Conservation (phyloP, 1,140 invertebrate species). For the Leptonema lineaticorne region DNA sequence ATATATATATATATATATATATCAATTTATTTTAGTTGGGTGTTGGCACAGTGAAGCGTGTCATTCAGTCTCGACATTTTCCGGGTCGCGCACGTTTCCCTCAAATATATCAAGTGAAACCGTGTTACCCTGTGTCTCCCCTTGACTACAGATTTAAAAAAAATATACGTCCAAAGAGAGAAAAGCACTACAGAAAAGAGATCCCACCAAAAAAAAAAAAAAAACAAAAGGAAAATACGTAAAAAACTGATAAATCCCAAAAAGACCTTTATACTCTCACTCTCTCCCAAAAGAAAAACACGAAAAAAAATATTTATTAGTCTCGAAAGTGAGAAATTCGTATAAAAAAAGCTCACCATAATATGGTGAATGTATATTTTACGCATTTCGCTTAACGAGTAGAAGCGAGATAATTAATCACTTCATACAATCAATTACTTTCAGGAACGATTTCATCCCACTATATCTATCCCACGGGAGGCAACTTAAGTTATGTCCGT, state of each 20-base stretch:
- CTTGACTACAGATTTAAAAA: background rate
- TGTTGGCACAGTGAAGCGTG: slow-evolving; percentile 14
- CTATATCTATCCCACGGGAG: slow-evolving; percentile 1
- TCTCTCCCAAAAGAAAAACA: too few species aligned
- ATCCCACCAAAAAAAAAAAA: background rate
- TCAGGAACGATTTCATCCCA: too few species aligned
- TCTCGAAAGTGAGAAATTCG: background rate
- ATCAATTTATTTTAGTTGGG: slow-evolving; percentile 19
- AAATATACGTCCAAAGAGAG: background rate
- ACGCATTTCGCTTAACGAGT: too few species aligned
- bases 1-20: too few species aligned
- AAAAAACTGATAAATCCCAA: too few species aligned
- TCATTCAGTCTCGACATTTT: slow-evolving; percentile 18
- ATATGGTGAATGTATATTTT: background rate
- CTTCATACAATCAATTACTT: slow-evolving; percentile 16
- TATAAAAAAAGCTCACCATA: background rate
- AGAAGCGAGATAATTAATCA: slow-evolving; percentile 15
- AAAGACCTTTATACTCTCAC: too few species aligned
- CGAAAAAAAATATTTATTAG: background rate
- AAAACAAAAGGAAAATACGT: background rate
- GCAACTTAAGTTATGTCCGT: slow-evolving; percentile 14
- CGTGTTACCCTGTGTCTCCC: background rate
- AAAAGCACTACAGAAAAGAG: background rate
- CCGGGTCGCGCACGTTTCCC: background rate
- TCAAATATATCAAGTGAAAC: slow-evolving; percentile 18